Evolutionary conservation across 2,113 vertebrate species (phyloP), one percentile per base, ranked within the genome.

Genomic region (Notiomystis cincta): DNA sequence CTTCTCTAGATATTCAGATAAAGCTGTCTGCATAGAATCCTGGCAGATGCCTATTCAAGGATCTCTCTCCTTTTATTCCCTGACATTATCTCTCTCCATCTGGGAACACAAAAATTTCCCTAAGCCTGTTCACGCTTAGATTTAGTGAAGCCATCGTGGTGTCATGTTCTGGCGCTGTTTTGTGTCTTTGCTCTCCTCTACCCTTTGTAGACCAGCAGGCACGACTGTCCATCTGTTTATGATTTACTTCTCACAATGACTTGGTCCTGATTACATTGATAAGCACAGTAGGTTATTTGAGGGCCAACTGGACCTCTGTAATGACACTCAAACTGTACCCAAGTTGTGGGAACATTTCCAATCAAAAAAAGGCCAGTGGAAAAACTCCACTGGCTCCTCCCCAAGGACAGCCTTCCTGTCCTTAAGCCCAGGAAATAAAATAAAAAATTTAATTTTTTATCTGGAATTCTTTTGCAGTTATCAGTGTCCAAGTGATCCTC

Each of bases 281-380:
- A 96, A 69, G 93, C 96, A 97, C 87, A 96, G 96, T 90, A 81
- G 93, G 95, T 80, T 95, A 96, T 83, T 57, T 87, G 82, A 92
- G 85, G 90, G 91, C 84, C 94, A 97, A 94, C 95, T 96, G 95
- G 96, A 93, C 76, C 60, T 94, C 70, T 89, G 82, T 78, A 95
- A 96, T 84, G 87, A 96, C 80, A 93, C 54, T 93, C 78, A 69
- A 87, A 82, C 70, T 60, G 72, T 88, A 92, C 65, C 48, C 95
- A 87, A 87, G 70, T 85, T 22, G 4, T 82, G 77, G 92, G 87
- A 96, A 95, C 0, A 0, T 51, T 97, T 95, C 78, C 92, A 92
- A 45, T 10, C 38, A 82, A 89, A 90, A 92, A 90, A 96, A 94
- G 77, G 56, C 27, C 72, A 89, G 53, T 80, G 61, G 69, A 92